Percentiles rank a stretch among this genome's conserved stretches.
These are phyloP conservation scores for Zeuzera pyrina DNA, from an alignment of 2,888 invertebrate species.

Conservation along the genomic window DNA sequence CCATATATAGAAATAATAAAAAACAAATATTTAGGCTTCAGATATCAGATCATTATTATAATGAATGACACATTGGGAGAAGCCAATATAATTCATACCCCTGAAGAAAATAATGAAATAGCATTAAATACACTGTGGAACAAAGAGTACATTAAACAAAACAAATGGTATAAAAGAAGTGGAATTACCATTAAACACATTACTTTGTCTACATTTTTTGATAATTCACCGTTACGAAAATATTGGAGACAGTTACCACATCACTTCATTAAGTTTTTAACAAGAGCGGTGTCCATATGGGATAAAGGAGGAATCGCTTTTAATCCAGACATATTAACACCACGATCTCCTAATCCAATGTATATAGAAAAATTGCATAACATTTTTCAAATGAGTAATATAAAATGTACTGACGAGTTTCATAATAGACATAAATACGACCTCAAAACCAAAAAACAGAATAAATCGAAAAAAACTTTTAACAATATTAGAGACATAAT, in stretches of 20 bases:
- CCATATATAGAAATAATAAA: constrained; percentile 40
- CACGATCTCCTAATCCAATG: constrained; percentile 28
- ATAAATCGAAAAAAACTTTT: constrained; percentile 23
- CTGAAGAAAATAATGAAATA: constrained; percentile 41
- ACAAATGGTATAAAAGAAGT: constrained; percentile 14
- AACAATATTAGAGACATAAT: constrained; percentile 62
- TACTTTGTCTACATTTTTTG: constrained; percentile 36
- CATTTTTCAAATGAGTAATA: constrained; percentile 19
- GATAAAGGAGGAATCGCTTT: constrained; percentile 56
- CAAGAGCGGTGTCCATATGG: constrained; percentile 51
- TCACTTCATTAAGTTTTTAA: constrained; percentile 41
- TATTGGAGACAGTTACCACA: constrained; percentile 40
- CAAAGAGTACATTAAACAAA: constrained; percentile 18
- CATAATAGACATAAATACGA: constrained; percentile 12
- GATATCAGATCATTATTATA: constrained; percentile 42
- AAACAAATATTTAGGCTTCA: constrained; percentile 34
- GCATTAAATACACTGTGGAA: constrained; percentile 45
- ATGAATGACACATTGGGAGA: constrained; percentile 37
- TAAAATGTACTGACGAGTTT: constrained; percentile 6
- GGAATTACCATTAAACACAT: constrained; percentile 35
- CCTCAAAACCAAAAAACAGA: constrained; percentile 11
- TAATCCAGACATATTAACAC: constrained; percentile 43
- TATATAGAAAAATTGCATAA: constrained; percentile 40
- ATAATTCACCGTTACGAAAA: constrained; percentile 43
- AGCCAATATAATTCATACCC: constrained; percentile 20